phyloP scores from a whole-genome alignment of 1,140 invertebrate genomes.

The Cotesia chilonis region DNA sequence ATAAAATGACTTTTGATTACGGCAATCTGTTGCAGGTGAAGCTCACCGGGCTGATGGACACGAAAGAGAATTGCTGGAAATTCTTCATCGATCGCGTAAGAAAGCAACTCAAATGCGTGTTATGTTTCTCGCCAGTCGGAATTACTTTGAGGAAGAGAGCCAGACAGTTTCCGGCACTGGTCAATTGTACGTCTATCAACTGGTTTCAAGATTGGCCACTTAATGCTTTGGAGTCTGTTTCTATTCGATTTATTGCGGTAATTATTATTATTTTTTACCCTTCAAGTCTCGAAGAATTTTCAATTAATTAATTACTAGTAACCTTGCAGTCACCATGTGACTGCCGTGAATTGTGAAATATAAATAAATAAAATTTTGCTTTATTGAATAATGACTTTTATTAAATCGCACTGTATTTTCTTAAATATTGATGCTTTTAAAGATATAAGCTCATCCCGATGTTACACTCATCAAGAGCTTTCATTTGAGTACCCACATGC shows the following conservation, averaged over 20 bases:
- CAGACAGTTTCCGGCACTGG: constrained; percentile 92
- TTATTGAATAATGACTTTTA: too few relatives aligned
- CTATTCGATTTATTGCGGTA: constrained; percentile 77
- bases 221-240: constrained; percentile 90
- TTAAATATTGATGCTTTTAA: too few relatives aligned
- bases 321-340: too few relatives aligned
- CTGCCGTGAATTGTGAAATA: too few relatives aligned
- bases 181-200: constrained; percentile 91
- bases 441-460: too few relatives aligned
- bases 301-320: too few relatives aligned
- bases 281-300: neutral
- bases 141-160: constrained; percentile 83
- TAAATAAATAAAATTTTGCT: too few relatives aligned
- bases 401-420: too few relatives aligned
- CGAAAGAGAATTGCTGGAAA: constrained; percentile 93
- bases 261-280: constrained; percentile 56
- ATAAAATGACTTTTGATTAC: constrained; percentile 35
- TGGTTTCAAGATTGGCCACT: constrained; percentile 98
- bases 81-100: constrained; percentile 93
- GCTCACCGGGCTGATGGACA: constrained; percentile 82
- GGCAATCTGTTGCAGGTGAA: constrained; percentile 67
- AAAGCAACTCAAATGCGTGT: constrained; percentile 74
- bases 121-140: constrained; percentile 94
- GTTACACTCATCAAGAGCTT: too few relatives aligned
- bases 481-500: too few relatives aligned